Base-by-base conservation (phyloP, 2,113 vertebrate species). In the Pachypanchax playfairii region DNA sequence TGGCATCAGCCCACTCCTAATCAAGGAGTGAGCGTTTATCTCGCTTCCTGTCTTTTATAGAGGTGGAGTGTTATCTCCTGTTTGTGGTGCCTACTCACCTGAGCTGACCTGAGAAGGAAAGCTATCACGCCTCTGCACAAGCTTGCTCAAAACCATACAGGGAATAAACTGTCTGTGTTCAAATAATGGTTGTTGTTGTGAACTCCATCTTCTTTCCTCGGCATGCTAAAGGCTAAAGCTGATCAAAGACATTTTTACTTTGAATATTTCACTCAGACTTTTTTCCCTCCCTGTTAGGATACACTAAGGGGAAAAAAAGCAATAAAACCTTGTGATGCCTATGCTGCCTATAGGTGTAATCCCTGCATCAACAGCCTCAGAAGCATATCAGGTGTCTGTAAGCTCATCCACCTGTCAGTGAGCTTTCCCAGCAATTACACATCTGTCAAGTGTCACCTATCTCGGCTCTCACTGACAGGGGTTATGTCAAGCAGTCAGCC, bases 361-460 rank as follows among this genome's bases (percentile, higher is more conserved):
- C 83, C 79, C 44, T 53, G 53, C 60, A 33, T 82, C 80, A 82
- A 85, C 77, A 81, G 71, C 79, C 63, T 72, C 71, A 78, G 71
- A 73, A 78, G 83, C 83, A 79, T 87, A 90, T 91, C 88, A 80
- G 82, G 85, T 90, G 87, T 91, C 86, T 89, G 84, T 87, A 87
- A 85, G 81, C 85, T 87, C 83, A 87, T 91, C 84, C 87, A 86
- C 89, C 89, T 89, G 87, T 91, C 91, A 87, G 79, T 54, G 81
- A 76, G 75, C 81, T 87, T 86, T 86, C 85, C 75, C 77, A 84
- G 90, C 91, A 92, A 92, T 93, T 93, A 92, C 89, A 87, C 84
- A 85, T 90, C 89, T 91, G 89, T 92, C 91, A 92, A 90, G 85
- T 91, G 91, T 91, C 91, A 90, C 87, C 88, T 82, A 79, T 80